A percentile compares a stretch with the other conserved stretches of the same genome.
These are phyloP conservation scores for Phylloscopus trochilus DNA, from an alignment of 2,113 vertebrate genomes.

Conservation along the genomic window DNA sequence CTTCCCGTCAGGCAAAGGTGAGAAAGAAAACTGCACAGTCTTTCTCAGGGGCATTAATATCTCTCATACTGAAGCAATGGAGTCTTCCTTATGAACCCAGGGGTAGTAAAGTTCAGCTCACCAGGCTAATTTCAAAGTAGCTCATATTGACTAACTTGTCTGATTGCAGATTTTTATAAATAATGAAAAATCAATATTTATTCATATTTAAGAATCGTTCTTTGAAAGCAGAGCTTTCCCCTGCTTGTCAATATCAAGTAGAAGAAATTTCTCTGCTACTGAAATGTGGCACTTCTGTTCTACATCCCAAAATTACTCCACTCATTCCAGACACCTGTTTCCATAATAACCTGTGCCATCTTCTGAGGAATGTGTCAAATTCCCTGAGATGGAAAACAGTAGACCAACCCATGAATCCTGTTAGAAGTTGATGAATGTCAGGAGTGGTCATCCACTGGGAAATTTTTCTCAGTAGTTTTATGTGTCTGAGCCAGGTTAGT, in stretches of 20 bases:
- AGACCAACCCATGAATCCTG: background rate
- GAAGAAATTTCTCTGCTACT: background rate
- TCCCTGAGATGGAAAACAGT: background rate
- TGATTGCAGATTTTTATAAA: background rate
- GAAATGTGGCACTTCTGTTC: background rate
- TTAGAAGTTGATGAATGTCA: background rate
- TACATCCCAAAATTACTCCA: background rate
- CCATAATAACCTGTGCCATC: background rate
- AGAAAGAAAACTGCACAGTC: background rate
- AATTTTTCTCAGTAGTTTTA: background rate
- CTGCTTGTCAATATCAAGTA: background rate
- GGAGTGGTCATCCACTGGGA: background rate
- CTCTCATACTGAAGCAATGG: background rate
- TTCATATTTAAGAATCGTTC: background rate
- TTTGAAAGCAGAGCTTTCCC: background rate
- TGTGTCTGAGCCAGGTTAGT: background rate
- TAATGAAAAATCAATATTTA: constrained; percentile 11
- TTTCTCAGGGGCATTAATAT: background rate
- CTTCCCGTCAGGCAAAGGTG: background rate
- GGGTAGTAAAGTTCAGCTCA: background rate
- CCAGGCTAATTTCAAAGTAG: background rate
- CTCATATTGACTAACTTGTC: background rate
- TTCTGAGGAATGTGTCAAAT: background rate
- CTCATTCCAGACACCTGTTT: background rate
- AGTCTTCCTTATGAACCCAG: background rate